Evolutionary conservation across 1,140 invertebrate genomes (phyloP), one percentile per base, ranked within the genome.

Genomic region (Epicauta chinensis): DNA sequence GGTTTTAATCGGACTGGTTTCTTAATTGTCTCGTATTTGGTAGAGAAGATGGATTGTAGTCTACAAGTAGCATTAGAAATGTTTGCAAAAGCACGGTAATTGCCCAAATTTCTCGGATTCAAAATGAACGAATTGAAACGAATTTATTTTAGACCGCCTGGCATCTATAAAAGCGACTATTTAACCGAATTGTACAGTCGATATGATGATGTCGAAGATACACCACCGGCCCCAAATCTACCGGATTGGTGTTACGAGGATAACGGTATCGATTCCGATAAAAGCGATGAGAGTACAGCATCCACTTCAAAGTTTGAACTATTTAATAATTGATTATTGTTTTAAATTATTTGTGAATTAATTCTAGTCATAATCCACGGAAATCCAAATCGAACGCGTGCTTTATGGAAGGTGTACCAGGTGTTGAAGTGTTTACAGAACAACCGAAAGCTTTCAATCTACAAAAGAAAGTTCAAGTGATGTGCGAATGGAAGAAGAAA

Each of bases 1-100:
- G 97, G 97, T 0, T 99, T 98, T 66, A 99, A 99, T 72, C 77
- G 97, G 61, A 98, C 94, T 16, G 97, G 91, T 1, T 99, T 98
- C 69, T 75, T 99, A 0, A 89, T 99, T 41, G 81, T 86, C 40
- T 84, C 91, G 2, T 99, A 90, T 71, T 77, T 99, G 62, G 87
- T 98, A 4, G 82, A 53, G 44, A 56, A 49, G 42, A 57, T 59
- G 51, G 63, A 65, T 35, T 61, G 53, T 40, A 51, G 53, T 38
- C 34, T 65, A 17, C 59, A 56, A 48, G 37, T 58, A 16, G 61
- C 61, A 11, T 49, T 62, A 35, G 55, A 59, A 31, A 56, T 53
- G 23, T 65, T 65, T 55, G 59, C 61, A 13, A 54, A 56, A 43
- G 55, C 58, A 14, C 61, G 63, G 60, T 62, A 53, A 42, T n/a